Evolutionary conservation across 2,888 invertebrate species (phyloP).

Genomic region (Dicyrtoma fusca): DNA sequence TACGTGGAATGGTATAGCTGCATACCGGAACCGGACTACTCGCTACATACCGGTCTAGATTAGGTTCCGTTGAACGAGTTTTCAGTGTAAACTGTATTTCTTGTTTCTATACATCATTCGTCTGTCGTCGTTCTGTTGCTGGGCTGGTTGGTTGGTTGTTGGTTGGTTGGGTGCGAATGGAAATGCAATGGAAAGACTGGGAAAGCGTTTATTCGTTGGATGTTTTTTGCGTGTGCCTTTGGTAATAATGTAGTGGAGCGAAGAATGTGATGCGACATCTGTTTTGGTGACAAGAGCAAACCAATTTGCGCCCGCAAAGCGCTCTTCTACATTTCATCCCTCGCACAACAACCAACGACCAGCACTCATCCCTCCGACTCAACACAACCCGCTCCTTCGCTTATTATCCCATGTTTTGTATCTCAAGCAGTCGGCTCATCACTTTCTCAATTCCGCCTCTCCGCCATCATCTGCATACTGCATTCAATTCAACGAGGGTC

Average conservation of each 20-base stretch:
- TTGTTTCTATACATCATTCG: background rate
- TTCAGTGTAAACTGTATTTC: no score
- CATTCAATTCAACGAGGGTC: background rate
- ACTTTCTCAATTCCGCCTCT: background rate
- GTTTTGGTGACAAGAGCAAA: slow-evolving; percentile 50
- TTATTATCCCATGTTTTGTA: background rate
- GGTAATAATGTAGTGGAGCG: slow-evolving; percentile 27
- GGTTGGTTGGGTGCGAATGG: background rate
- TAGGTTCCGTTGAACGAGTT: no score
- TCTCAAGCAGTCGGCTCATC: background rate
- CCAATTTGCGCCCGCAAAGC: slow-evolving; percentile 46
- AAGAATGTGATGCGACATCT: slow-evolving; percentile 41
- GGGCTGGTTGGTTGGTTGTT: background rate
- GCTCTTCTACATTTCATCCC: slow-evolving; percentile 29
- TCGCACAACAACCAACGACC: no score
- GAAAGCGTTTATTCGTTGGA: background rate
- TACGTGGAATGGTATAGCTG: no score
- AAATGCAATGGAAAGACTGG: background rate
- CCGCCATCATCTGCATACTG: background rate
- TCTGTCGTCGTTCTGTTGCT: background rate
- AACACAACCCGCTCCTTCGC: background rate
- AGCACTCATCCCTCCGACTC: no score
- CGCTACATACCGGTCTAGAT: no score
- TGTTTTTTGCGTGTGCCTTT: background rate
- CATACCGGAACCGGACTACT: no score